phyloP scores from a whole-genome alignment of 2,797 vertebrate genomes.

The Sarcoramphus papa region DNA sequence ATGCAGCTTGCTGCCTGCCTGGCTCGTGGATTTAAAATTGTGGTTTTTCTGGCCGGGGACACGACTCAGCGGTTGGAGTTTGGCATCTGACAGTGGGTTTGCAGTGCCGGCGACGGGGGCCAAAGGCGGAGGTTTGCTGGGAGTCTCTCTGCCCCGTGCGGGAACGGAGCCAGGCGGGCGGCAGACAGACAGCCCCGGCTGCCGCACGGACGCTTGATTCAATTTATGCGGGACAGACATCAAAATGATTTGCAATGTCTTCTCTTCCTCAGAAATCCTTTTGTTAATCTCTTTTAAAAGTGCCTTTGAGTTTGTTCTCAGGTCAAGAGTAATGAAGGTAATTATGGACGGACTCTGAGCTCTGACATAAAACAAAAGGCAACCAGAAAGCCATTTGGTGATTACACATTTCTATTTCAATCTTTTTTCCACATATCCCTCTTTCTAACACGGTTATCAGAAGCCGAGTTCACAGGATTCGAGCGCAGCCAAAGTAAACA shows the following conservation, averaged over 20 bases:
- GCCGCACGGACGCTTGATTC: neutral
- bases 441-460: slow-evolving; percentile 37
- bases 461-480: slow-evolving; percentile 42
- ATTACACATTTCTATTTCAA: slow-evolving; percentile 27
- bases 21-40: neutral
- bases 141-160: neutral
- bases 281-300: slow-evolving; percentile 9
- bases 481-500: slow-evolving; percentile 57
- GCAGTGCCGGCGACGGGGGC: neutral
- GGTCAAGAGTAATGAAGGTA: slow-evolving; percentile 42
- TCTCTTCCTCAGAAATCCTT: slow-evolving; percentile 4
- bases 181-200: neutral
- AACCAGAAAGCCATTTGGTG: slow-evolving; percentile 18
- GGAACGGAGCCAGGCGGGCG: neutral
- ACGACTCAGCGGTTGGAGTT: neutral
- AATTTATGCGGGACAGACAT: neutral
- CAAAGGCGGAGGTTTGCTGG: neutral
- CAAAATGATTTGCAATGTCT: neutral
- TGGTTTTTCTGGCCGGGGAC: neutral
- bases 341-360: slow-evolving; percentile 8
- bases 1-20: neutral
- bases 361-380: neutral
- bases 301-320: slow-evolving; percentile 16
- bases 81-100: neutral
- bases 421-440: slow-evolving; percentile 23